Evolutionary conservation across 1,140 invertebrate genomes (phyloP), one percentile per base, ranked within the genome.

Genomic region (Panagrolaimus sp.): DNA sequence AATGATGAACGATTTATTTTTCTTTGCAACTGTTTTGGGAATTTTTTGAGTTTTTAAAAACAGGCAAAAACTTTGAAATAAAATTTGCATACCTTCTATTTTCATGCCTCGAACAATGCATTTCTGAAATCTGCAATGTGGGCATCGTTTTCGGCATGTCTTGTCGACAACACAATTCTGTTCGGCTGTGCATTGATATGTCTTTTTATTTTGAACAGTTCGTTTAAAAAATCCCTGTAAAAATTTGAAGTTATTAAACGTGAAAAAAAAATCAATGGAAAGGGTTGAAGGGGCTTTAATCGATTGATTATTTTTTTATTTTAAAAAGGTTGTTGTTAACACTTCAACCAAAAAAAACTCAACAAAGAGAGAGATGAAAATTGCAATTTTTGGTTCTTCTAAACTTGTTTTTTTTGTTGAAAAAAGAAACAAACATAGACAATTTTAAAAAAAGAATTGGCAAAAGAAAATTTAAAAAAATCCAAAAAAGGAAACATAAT

Each of bases 101-200:
- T 97, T 97, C 96, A 99, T 99, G 79, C 96, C 96, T 80, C 97
- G 94, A 77, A 92, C 91, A 69, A 99, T 88, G 86, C 96, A 98
- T 87, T 98, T 98, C 85, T 98, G 94, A 87, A 98, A 98, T 71
- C 96, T 88, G 87, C 96, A 99, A 85, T 90, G 96, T 1, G 95
- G 95, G 87, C 96, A 98, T 77, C 96, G 85, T 85, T 99, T 99
- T 85, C 95, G 92, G 88, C 95, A 98, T 83, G 89, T 90, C 72
- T 94, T 87, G 84, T 97, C 95, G 62, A 96, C 94, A 44, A 96
- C 93, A 84, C 94, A 96, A 67, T 93, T 93, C 86, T 95, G 94
- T 14, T 83, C 79, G 28, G 73, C 73, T 3, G 75, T 70, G 55
- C 81, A 82, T 17, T 74, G 65, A 63, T 83, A 83, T 12, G 68